These are phyloP conservation scores for Trialeurodes vaporariorum DNA, from an alignment of 1,140 invertebrate genomes.

Conservation along the genomic window DNA sequence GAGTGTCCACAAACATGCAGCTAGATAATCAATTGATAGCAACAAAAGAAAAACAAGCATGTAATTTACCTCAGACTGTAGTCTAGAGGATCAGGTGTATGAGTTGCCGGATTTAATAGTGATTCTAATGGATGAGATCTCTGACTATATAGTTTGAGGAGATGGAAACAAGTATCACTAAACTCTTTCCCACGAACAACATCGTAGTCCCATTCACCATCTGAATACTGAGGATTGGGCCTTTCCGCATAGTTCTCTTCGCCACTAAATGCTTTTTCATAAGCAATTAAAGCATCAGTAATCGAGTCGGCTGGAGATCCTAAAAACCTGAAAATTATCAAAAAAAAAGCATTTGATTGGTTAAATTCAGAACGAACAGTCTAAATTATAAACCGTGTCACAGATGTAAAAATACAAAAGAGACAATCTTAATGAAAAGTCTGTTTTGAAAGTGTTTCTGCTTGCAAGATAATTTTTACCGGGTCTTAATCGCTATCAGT, in stretches of 20 bases:
- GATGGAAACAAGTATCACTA: conserved; percentile 68
- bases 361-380: too few relatives aligned
- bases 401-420: not conserved
- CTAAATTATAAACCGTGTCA: too few relatives aligned
- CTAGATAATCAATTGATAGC: too few relatives aligned
- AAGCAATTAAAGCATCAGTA: conserved; percentile 51
- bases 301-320: conserved; percentile 51
- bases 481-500: too few relatives aligned
- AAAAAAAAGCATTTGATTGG: too few relatives aligned
- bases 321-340: conserved; percentile 41
- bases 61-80: conserved; percentile 51
- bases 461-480: too few relatives aligned
- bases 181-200: conserved; percentile 7
- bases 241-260: conserved; percentile 28
- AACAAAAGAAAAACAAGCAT: conserved; percentile 11
- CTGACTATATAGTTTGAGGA: conserved; percentile 62
- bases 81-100: conserved; percentile 69
- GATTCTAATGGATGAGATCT: conserved; percentile 49
- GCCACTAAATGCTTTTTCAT: conserved; percentile 48
- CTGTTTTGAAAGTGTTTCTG: not conserved
- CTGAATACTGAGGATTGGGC: conserved; percentile 34
- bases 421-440: not conserved
- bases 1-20: too few relatives aligned
- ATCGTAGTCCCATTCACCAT: conserved; percentile 36
- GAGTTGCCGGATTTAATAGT: conserved; percentile 60